Evolutionary conservation across 2,113 vertebrate species (phyloP).

Genomic region (Tympanuchus pallidicinctus): DNA sequence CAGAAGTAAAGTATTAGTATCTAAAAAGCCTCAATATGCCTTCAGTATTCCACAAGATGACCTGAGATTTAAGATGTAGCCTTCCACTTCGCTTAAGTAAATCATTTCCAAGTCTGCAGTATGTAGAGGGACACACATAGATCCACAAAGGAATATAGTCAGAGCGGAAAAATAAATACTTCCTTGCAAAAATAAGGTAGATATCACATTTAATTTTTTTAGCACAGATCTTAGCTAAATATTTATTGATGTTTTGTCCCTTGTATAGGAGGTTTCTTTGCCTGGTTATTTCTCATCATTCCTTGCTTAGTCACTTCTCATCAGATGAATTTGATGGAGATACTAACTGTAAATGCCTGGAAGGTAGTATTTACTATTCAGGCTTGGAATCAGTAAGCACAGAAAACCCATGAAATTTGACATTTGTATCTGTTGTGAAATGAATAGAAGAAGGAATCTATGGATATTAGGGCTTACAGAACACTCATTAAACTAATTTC

Average conservation of each 20-base stretch:
- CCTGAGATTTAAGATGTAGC: neutral
- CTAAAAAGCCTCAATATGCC: neutral
- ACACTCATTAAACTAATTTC: neutral
- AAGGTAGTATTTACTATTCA: neutral
- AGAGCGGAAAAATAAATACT: accelerated
- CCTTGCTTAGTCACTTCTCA: neutral
- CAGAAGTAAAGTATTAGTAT: neutral
- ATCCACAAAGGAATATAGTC: neutral
- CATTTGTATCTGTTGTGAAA: accelerated
- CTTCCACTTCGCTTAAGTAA: neutral
- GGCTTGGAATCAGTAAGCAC: neutral
- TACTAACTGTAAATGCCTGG: neutral
- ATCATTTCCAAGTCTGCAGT: neutral
- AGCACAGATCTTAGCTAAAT: neutral
- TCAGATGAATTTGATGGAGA: neutral
- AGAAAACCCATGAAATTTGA: neutral
- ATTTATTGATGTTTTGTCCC: neutral
- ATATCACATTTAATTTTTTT: neutral
- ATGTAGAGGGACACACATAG: neutral
- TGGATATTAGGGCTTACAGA: neutral
- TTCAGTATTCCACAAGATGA: neutral
- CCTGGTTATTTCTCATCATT: neutral
- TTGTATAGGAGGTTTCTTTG: neutral
- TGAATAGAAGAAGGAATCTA: neutral
- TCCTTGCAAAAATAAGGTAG: neutral